These are phyloP conservation scores for Hemiscyllium ocellatum DNA, from an alignment of 2,113 vertebrate species.

Conservation along the genomic window DNA sequence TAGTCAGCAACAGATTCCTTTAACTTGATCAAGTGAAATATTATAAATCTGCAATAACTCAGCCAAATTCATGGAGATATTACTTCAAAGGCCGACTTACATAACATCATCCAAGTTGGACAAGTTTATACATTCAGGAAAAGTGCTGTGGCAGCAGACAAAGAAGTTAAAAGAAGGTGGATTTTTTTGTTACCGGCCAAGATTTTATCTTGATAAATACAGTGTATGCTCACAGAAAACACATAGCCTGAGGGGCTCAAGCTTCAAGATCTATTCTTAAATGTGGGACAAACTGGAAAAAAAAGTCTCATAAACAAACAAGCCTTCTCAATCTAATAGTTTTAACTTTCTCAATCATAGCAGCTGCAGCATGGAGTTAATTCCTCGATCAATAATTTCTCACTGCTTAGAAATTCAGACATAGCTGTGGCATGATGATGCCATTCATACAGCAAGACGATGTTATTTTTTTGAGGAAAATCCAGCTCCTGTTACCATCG, in stretches of 20 bases:
- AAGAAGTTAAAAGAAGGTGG: not conserved
- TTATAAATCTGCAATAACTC: not conserved
- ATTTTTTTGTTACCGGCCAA: not conserved
- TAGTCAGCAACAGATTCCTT: not conserved
- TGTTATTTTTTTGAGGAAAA: not conserved
- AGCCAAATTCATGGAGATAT: too few relatives aligned
- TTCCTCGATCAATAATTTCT: not conserved
- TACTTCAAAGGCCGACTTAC: not conserved
- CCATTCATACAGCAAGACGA: not conserved
- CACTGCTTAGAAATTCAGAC: not conserved
- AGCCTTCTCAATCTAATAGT: not conserved
- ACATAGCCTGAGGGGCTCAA: not conserved
- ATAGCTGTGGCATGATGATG: not conserved
- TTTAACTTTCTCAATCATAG: not conserved
- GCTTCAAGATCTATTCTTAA: not conserved
- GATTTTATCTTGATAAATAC: conserved; percentile 10
- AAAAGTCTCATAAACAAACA: not conserved
- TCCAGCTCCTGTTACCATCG: not conserved
- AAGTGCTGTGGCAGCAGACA: not conserved
- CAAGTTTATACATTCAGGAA: not conserved
- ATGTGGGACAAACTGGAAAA: not conserved
- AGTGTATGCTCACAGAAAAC: not conserved
- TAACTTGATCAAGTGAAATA: not conserved
- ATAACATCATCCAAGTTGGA: not conserved
- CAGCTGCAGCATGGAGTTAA: not conserved